These are phyloP conservation scores for Hypselothyrea guttata DNA, from an alignment of 2,888 invertebrate genomes.

Conservation along the genomic window DNA sequence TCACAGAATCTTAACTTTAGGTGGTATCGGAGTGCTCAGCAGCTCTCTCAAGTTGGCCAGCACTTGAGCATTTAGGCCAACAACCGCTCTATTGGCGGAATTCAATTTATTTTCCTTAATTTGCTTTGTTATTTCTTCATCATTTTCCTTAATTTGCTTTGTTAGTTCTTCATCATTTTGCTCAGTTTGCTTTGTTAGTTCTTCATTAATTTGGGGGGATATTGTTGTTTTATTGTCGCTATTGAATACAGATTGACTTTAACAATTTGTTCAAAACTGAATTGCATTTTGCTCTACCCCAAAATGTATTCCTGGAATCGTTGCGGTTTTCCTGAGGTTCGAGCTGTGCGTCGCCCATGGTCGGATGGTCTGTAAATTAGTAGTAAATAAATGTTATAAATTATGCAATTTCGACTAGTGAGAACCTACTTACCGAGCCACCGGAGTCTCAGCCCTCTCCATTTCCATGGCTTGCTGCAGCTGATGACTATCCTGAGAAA, in stretches of 20 bases:
- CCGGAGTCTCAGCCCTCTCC: background rate
- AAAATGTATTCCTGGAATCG: constrained; percentile 38
- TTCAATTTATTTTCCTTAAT: no score
- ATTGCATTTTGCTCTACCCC: constrained; percentile 20
- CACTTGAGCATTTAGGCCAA: constrained; percentile 3
- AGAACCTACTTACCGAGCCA: constrained; percentile 27
- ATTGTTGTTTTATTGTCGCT: background rate
- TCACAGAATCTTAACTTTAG: constrained; percentile 53
- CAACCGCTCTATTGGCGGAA: background rate
- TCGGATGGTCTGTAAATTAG: no score
- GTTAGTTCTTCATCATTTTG: background rate
- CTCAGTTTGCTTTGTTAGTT: background rate
- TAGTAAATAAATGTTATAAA: no score
- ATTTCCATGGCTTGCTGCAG: background rate
- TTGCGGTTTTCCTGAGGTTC: constrained; percentile 36
- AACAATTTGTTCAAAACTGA: background rate
- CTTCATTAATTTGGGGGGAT: background rate
- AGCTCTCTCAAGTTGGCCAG: constrained; percentile 33
- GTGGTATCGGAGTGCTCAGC: constrained; percentile 43
- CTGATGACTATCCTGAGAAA: constrained; percentile 37
- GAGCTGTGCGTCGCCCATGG: constrained; percentile 45
- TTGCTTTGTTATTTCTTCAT: no score
- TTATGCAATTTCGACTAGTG: background rate
- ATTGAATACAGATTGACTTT: background rate
- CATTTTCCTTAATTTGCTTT: background rate